Conservation (phyloP, 2,888 invertebrate species). For the Cremastobaeus sp. region DNA sequence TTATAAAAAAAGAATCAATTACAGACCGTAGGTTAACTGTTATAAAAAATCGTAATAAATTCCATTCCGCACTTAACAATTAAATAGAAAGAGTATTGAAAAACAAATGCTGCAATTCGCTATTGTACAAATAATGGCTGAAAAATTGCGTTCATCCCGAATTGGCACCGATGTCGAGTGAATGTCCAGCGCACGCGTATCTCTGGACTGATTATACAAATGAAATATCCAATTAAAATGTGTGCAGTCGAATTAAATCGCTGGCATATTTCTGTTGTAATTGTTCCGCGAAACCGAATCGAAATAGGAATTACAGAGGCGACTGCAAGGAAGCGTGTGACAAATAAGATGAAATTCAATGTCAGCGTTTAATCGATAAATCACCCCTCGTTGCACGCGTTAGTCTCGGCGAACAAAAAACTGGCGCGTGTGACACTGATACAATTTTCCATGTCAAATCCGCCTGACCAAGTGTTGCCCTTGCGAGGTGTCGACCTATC, state of each 20-base stretch:
- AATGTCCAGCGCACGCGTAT: too few relatives aligned
- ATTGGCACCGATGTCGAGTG: too few relatives aligned
- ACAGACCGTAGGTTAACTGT: too few relatives aligned
- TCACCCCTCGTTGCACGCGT: slow-evolving; percentile 39
- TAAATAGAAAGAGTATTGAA: too few relatives aligned
- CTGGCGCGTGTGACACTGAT: slow-evolving; percentile 47
- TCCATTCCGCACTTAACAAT: too few relatives aligned
- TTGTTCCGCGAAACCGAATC: not conserved
- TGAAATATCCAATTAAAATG: slow-evolving; percentile 30
- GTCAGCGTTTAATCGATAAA: slow-evolving; percentile 49
- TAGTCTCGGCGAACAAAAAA: slow-evolving; percentile 39
- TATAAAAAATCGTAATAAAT: too few relatives aligned
- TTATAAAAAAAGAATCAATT: too few relatives aligned
- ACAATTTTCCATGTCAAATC: slow-evolving; percentile 54
- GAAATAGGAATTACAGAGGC: not conserved
- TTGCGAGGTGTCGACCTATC: slow-evolving; percentile 35
- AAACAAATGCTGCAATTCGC: too few relatives aligned
- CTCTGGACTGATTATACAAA: slow-evolving; percentile 33
- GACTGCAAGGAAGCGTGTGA: slow-evolving; percentile 7
- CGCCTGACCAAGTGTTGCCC: slow-evolving; percentile 43
- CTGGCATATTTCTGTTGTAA: slow-evolving; percentile 15
- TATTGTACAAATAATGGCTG: too few relatives aligned
- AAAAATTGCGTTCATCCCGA: too few relatives aligned
- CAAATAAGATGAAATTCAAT: slow-evolving; percentile 45
- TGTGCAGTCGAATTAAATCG: slow-evolving; percentile 9